Evolutionary conservation across 2,888 invertebrate species (phyloP), one percentile per base, ranked within the genome.

Genomic region (Norana najaformis): DNA sequence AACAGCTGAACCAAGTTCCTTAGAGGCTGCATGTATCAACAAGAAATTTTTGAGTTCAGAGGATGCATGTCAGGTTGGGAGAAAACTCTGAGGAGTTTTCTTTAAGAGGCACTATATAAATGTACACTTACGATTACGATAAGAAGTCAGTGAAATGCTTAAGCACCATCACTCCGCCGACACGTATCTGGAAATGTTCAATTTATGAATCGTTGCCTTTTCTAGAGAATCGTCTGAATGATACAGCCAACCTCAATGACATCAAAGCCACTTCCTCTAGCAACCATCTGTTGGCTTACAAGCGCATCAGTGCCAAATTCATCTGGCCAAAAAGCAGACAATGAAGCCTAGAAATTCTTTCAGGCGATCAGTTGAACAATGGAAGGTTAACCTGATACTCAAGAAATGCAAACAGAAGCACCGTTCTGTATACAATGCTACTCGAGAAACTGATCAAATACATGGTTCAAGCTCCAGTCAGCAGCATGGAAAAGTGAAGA

Each of bases 301-400:
- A 98, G 95, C 96, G 98, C 92, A 97, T 97, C 95, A 98, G 98
- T 94, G 98, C 98, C 41, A 98, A 98, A 95, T 98, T 99, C 93
- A 98, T 98, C 91, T 99, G 98, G 98, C 98, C 98, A 34, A 85
- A 85, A 69, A 89, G 83, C 41, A 83, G 90, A 85, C 37, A 18
- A 35, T 36, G 85, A 69, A 69, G n/a, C 30, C 69, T 11, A 6
- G 69, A n/a, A 69, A n/a, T 13, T 69, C n/a, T n/a, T 69, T 13
- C 69, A 30, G n/a, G 69, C 1, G n/a, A 69, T 69, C n/a, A 11
- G n/a, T 1, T n/a, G 8, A 69, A 30, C 8, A 13, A 69, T 5
- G n/a, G 30, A 69, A 30, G 69, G 69, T 69, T 11, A n/a, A 6
- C 11, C 2, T 30, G n/a, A 11, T n/a, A 30, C 69, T n/a, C 69